Base-by-base conservation (phyloP, 2,888 invertebrate genomes). In the Dynastes grantii region DNA sequence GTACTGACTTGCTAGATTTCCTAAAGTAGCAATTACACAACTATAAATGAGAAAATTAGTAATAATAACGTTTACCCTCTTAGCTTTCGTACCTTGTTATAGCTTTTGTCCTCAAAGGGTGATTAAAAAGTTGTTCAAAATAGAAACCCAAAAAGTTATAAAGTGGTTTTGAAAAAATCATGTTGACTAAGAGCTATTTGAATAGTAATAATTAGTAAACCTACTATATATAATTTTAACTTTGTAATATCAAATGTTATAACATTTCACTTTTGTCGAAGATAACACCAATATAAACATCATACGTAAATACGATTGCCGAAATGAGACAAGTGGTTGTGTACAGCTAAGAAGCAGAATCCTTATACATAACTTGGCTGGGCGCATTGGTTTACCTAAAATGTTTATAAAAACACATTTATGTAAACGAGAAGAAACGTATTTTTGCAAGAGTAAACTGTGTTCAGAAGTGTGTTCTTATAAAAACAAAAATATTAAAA, bases 21-120 rank as follows among this genome's bases (percentile, higher is more conserved):
- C 96, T 68, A 94, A 91, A 16, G 93, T 90, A 8, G 95, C 94
- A 78, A 95, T 90, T 1, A 93, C 87, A 87, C 93, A 94, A 85
- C 96, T 96, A 87, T 82, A 92, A 89, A 82, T 63, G 76, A 82
- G 58, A 78, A 79, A 16, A 76, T 65, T 80, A 51, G n/a, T 63
- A 63, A 76, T 37, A 76, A 75, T 63, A 63, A 32, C 13, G 32
- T 63, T 2, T 11, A 29, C 76, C 16, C 63, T 49, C 16, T 40
- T 76, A 80, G 64, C 75, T 80, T 77, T 51, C 64, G 76, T 90
- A 95, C 96, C 95, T 95, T 79, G 94, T 95, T 76, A 96, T 89
- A 53, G 95, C 93, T 90, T 95, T 95, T 1, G 96, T 96, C 86
- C 92, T 92, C 76, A 96, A 90, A 0, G 96, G 96, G 88, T 94